Conservation (phyloP, 2,797 vertebrate species). For the Amphiprion clarkii region DNA sequence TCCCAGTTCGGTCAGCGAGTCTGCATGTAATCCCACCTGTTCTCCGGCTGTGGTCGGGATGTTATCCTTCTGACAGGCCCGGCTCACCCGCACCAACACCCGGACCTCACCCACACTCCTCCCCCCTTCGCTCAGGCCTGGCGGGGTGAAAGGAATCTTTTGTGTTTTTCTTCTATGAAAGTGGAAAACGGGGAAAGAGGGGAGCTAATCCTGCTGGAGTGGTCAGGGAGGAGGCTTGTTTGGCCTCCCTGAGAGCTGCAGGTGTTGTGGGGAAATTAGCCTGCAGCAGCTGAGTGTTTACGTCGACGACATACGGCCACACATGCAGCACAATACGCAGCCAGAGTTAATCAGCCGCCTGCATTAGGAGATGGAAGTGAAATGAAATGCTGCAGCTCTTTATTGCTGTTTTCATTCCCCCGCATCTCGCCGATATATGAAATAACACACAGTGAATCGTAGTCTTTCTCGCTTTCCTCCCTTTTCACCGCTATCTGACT, state of each 20-base stretch:
- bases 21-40: constrained; percentile 82
- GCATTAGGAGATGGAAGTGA: constrained; percentile 1
- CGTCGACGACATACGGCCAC: constrained; percentile 51
- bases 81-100: constrained; percentile 32
- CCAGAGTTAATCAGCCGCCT: constrained; percentile 25
- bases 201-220: constrained; percentile 43
- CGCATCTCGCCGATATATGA: neutral
- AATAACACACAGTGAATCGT: constrained; percentile 12
- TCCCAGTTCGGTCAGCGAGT: constrained; percentile 45
- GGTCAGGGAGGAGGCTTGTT: constrained; percentile 21
- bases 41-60: constrained; percentile 66
- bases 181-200: constrained; percentile 3
- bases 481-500: neutral
- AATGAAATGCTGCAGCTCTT: constrained; percentile 7
- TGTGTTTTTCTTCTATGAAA: constrained; percentile 49
- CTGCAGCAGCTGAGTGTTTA: constrained; percentile 54
- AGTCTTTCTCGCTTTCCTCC: neutral
- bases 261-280: constrained; percentile 56
- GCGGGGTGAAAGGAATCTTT: constrained; percentile 71
- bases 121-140: constrained; percentile 28
- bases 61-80: constrained; percentile 67
- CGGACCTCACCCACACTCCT: constrained; percentile 38
- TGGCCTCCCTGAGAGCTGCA: constrained; percentile 42
- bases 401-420: constrained; percentile 27
- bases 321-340: constrained; percentile 36